These are phyloP conservation scores for Ceyx melanurus DNA, from an alignment of 2,113 vertebrate species.

Conservation along the genomic window DNA sequence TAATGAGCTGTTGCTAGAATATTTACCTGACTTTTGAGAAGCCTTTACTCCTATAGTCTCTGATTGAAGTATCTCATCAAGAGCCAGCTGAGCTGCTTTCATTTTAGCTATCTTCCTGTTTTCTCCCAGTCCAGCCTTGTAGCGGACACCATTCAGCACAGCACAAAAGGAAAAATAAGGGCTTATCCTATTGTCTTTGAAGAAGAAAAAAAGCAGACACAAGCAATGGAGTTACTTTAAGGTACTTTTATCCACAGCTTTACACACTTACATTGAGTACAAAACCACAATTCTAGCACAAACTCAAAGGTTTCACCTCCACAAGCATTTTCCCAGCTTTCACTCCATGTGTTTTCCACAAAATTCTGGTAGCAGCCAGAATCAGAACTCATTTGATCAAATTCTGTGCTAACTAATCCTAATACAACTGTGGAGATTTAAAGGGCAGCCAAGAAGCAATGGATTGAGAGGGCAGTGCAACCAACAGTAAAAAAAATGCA, in stretches of 20 bases:
- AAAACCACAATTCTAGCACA: background rate
- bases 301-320: background rate
- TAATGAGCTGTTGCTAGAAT: background rate
- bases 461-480: rapidly evolving
- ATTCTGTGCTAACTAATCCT: background rate
- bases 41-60: constrained; percentile 48
- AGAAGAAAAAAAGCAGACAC: background rate
- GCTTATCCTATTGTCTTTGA: constrained; percentile 77
- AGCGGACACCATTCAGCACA: constrained; percentile 85
- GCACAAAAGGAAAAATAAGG: constrained; percentile 92
- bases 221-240: background rate
- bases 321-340: rapidly evolving
- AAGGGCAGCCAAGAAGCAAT: background rate
- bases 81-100: constrained; percentile 86
- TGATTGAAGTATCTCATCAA: constrained; percentile 81
- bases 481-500: background rate
- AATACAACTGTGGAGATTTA: background rate
- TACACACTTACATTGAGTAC: rapidly evolving
- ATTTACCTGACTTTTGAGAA: constrained; percentile 74
- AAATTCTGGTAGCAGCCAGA: background rate
- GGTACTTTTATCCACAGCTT: background rate
- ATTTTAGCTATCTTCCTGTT: constrained; percentile 88
- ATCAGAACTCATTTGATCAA: background rate
- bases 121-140: constrained; percentile 87
- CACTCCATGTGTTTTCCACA: rapidly evolving